A percentile compares a stretch with the other conserved stretches of the same genome.
phyloP scores from a whole-genome alignment of 2,888 invertebrate genomes.

The Brachyopa scutellaris region DNA sequence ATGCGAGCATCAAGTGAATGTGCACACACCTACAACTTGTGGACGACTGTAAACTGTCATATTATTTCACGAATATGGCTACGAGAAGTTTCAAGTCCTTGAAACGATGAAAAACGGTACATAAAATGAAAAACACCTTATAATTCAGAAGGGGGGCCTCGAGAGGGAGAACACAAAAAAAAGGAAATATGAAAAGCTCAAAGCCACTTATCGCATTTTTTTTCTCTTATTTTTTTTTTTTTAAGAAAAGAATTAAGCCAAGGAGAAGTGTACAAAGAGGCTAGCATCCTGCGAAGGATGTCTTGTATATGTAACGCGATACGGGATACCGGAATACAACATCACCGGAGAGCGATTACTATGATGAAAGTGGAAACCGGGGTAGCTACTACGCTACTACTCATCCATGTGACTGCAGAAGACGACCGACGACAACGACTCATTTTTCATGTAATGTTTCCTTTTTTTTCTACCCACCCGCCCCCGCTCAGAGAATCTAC shows the following conservation, averaged over 20 bases:
- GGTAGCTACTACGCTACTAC: neutral
- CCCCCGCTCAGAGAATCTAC: constrained; percentile 16
- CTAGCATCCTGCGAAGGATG: constrained; percentile 20
- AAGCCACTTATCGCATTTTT: constrained; percentile 52
- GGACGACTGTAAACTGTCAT: constrained; percentile 45
- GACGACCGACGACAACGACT: constrained; percentile 18
- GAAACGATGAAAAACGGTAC: constrained; percentile 41
- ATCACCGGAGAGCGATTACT: constrained; percentile 38
- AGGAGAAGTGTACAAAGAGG: constrained; percentile 35
- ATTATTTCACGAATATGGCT: constrained; percentile 53
- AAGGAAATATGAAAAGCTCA: constrained; percentile 15
- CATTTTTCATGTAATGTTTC: constrained; percentile 61
- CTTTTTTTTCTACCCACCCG: neutral
- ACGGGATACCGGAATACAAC: constrained; percentile 42
- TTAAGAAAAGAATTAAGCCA: constrained; percentile 18
- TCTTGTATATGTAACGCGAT: constrained; percentile 21
- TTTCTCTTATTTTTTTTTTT: constrained; percentile 28
- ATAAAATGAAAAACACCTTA: constrained; percentile 34
- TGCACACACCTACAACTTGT: neutral
- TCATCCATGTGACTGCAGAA: neutral
- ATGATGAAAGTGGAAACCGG: neutral
- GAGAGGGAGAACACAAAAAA: neutral
- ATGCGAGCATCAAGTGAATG: constrained; percentile 4
- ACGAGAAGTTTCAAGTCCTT: constrained; percentile 61
- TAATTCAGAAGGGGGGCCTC: neutral